phyloP scores from a whole-genome alignment of 2,888 invertebrate species.

The Helleia helle region DNA sequence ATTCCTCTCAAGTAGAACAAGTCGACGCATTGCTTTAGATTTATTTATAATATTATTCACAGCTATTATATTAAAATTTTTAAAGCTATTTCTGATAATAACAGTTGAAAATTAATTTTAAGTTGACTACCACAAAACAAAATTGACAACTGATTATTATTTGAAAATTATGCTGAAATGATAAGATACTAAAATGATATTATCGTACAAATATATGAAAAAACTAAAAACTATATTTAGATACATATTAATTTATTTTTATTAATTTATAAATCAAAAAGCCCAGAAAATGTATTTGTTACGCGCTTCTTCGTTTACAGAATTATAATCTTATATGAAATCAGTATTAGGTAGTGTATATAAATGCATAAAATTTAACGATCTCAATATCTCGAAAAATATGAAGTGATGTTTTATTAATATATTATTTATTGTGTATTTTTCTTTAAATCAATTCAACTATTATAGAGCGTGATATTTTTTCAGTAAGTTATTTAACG shows the following conservation, averaged over 20 bases:
- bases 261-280: neutral
- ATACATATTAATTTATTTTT: neutral
- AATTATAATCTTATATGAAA: neutral
- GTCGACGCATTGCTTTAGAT: no score
- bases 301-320: neutral
- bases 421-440: neutral
- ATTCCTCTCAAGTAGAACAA: neutral
- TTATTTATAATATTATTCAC: no score
- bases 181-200: conserved; percentile 1
- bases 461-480: conserved; percentile 7
- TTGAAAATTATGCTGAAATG: neutral
- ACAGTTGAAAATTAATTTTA: no score
- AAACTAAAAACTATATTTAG: conserved; percentile 1
- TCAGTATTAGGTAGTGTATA: conserved; percentile 3
- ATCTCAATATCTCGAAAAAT: conserved; percentile 6
- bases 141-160: no score
- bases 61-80: no score
- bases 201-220: conserved; percentile 6
- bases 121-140: no score
- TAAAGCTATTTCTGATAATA: no score
- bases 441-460: conserved; percentile 3
- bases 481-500: neutral
- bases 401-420: neutral
- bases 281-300: neutral
- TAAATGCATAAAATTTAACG: neutral